Evolutionary conservation across 2,113 vertebrate genomes (phyloP).

Genomic region (Microtus montanus): DNA sequence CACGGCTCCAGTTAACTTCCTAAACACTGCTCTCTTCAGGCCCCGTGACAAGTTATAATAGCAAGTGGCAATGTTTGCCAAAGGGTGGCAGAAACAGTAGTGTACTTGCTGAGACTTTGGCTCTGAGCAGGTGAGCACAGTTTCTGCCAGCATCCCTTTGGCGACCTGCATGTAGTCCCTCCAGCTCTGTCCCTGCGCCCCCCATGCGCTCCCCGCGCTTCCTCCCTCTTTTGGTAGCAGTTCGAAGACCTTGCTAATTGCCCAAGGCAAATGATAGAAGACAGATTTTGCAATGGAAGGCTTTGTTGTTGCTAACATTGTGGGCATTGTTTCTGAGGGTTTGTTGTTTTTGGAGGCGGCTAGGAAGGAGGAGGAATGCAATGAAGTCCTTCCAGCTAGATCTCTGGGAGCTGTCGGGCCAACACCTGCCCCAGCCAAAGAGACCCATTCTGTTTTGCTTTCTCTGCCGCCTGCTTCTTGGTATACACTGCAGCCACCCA

Average conservation of each 20-base stretch:
- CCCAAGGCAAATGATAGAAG: constrained; percentile 53
- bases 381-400: constrained; percentile 56
- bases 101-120: background rate
- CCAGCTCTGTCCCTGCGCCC: background rate
- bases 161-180: constrained; percentile 7
- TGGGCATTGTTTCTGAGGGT: constrained; percentile 51
- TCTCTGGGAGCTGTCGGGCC: background rate
- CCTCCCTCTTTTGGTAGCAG: constrained; percentile 16
- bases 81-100: background rate
- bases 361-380: constrained; percentile 49
- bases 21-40: background rate
- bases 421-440: constrained; percentile 8
- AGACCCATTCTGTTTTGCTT: background rate
- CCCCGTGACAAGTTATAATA: background rate
- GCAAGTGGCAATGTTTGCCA: background rate
- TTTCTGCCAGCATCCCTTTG: constrained; percentile 31
- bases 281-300: constrained; percentile 52
- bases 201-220: accelerated
- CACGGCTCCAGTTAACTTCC: background rate
- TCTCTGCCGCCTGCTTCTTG: background rate
- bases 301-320: constrained; percentile 62
- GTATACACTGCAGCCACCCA: background rate
- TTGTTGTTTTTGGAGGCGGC: constrained; percentile 57
- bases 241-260: constrained; percentile 54
- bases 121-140: background rate